A percentile compares a stretch with the other conserved stretches of the same genome.
phyloP scores from a whole-genome alignment of 2,797 vertebrate genomes.

The Onychomys arenicola region DNA sequence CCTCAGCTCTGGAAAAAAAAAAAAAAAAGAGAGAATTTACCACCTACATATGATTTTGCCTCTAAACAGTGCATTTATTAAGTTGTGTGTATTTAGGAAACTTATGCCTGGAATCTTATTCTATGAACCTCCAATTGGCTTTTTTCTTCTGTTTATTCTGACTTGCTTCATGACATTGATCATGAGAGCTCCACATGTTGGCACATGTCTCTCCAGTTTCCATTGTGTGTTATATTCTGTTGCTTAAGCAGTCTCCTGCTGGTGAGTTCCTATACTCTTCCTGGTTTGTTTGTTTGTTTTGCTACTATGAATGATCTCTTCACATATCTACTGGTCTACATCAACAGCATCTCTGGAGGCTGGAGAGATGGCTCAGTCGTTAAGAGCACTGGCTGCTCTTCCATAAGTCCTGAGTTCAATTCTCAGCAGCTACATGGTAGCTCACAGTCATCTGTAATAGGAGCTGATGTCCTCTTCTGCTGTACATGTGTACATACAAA shows the following conservation, averaged over 20 bases:
- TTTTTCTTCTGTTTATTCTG: not conserved
- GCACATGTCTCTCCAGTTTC: not conserved
- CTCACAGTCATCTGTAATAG: not conserved
- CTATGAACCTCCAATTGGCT: not conserved
- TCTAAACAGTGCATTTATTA: not conserved
- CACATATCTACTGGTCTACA: not conserved
- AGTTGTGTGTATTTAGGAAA: not conserved
- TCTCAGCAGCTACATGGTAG: not conserved
- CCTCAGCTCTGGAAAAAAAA: too few species aligned
- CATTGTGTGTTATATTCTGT: rapidly evolving
- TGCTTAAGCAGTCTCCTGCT: not conserved
- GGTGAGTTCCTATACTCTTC: not conserved
- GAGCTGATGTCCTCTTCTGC: not conserved
- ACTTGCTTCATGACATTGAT: not conserved
- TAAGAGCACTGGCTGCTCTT: not conserved
- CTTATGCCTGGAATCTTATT: not conserved
- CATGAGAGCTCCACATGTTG: not conserved
- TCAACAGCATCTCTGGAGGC: not conserved
- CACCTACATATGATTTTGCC: not conserved
- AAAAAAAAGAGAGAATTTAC: too few species aligned
- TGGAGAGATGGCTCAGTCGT: not conserved
- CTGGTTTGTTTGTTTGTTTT: not conserved
- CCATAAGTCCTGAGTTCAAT: not conserved
- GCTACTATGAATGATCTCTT: not conserved
- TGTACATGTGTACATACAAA: not conserved